Conservation (phyloP, 2,888 invertebrate species). For the Ryuthela nishihirai region DNA sequence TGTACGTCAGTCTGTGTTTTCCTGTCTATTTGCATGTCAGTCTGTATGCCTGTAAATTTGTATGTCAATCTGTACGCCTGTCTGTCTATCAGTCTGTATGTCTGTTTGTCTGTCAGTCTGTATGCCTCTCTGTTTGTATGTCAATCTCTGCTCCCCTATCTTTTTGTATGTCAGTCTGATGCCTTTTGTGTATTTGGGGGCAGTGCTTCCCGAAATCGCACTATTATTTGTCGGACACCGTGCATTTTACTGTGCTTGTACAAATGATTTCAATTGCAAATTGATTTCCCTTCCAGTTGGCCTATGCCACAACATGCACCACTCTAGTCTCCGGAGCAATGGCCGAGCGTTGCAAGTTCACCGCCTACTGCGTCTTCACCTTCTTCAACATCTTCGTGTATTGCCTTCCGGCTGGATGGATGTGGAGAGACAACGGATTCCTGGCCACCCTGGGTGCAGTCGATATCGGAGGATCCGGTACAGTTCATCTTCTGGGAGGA, state of each 20-base stretch:
- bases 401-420: constrained; percentile 71
- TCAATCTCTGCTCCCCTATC: too few relatives aligned
- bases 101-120: too few relatives aligned
- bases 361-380: constrained; percentile 88
- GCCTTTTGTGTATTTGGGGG: too few relatives aligned
- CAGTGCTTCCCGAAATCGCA: too few relatives aligned
- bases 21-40: too few relatives aligned
- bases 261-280: not conserved
- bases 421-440: constrained; percentile 44
- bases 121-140: too few relatives aligned
- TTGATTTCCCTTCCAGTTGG: constrained; percentile 48
- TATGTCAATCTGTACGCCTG: too few relatives aligned
- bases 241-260: not conserved
- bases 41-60: too few relatives aligned
- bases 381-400: constrained; percentile 83
- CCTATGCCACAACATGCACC: constrained; percentile 85
- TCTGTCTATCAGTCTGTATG: too few relatives aligned
- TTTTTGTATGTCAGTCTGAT: too few relatives aligned
- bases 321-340: constrained; percentile 91
- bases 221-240: too few relatives aligned
- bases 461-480: constrained; percentile 84
- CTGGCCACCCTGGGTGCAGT: constrained; percentile 64
- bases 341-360: constrained; percentile 75
- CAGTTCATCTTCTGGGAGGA: constrained; percentile 82
- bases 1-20: too few relatives aligned